Evolutionary conservation across 2,797 vertebrate genomes (phyloP).

Genomic region (Bradypodion ventrale): DNA sequence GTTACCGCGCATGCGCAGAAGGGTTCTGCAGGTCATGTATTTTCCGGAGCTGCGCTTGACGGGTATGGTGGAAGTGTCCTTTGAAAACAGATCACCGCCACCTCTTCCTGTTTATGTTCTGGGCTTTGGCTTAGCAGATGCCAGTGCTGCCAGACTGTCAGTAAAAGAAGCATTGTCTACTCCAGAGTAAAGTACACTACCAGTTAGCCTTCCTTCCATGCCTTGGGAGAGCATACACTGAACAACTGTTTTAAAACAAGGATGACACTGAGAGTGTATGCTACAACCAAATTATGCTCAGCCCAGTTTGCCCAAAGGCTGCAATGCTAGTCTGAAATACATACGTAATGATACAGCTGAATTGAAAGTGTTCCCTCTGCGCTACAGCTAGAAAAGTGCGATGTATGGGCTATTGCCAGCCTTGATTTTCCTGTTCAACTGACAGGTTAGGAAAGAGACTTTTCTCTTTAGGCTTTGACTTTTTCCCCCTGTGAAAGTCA

Average conservation of each 20-base stretch:
- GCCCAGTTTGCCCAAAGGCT: background rate
- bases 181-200: background rate
- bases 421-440: background rate
- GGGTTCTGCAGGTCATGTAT: too few relatives aligned
- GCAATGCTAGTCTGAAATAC: background rate
- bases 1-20: too few relatives aligned
- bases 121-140: background rate
- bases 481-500: fast-evolving
- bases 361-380: background rate
- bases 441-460: background rate
- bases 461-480: background rate
- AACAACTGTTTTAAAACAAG: background rate
- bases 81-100: too few relatives aligned
- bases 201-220: background rate
- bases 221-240: background rate
- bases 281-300: background rate
- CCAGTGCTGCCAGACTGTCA: background rate
- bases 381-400: background rate
- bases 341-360: background rate
- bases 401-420: background rate
- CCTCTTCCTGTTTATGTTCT: background rate
- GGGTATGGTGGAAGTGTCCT: too few relatives aligned
- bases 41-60: too few relatives aligned
- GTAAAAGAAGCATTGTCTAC: background rate
- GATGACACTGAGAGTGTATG: background rate